A percentile compares a stretch with the other conserved stretches of the same genome.
These are phyloP conservation scores for Hypomecis punctinalis DNA, from an alignment of 2,888 invertebrate genomes.

Conservation along the genomic window DNA sequence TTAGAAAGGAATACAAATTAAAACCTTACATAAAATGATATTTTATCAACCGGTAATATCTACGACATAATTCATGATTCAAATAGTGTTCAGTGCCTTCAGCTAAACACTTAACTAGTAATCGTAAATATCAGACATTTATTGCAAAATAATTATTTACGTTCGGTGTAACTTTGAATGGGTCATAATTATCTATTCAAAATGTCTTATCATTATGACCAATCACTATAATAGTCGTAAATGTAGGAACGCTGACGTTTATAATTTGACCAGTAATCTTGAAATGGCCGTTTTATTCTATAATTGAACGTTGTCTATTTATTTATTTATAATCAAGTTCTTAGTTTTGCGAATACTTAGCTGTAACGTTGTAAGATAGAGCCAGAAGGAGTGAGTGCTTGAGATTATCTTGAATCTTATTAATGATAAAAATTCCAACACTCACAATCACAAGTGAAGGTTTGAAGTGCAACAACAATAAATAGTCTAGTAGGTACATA, in stretches of 20 bases:
- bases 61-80: background rate
- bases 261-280: conserved; percentile 20
- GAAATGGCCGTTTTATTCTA: background rate
- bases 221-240: conserved; percentile 30
- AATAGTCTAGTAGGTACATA: too few relatives aligned
- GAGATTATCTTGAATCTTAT: too few relatives aligned
- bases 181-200: conserved; percentile 22
- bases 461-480: too few relatives aligned
- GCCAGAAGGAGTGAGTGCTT: too few relatives aligned
- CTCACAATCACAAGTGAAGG: too few relatives aligned
- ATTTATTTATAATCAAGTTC: conserved; percentile 12
- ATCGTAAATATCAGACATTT: conserved; percentile 15
- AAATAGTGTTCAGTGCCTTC: background rate
- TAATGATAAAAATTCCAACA: too few relatives aligned
- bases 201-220: conserved; percentile 28
- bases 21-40: background rate
- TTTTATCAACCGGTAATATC: background rate
- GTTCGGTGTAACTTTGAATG: conserved; percentile 22
- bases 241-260: conserved; percentile 21
- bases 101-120: background rate
- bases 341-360: conserved; percentile 14
- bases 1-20: too few relatives aligned
- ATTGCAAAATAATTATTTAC: conserved; percentile 18
- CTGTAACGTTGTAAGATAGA: background rate
- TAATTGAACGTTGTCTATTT: conserved; percentile 6